These are phyloP conservation scores for Drosophila macrospina DNA, from an alignment of 2,888 invertebrate genomes.

Conservation along the genomic window DNA sequence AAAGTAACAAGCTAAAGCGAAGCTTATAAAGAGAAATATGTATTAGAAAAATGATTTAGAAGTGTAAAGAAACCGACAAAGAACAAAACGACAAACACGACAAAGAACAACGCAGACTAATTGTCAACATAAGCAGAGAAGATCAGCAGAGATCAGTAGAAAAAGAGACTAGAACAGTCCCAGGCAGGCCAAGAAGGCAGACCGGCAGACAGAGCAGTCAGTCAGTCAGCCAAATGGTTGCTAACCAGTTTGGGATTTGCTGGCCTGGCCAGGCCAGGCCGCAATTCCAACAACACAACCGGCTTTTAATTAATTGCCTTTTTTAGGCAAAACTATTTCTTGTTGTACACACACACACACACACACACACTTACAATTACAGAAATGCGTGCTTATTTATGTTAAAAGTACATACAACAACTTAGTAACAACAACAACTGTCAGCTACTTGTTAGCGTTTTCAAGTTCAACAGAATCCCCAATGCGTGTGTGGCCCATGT, in stretches of 20 bases:
- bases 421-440: slow-evolving; percentile 31
- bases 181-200: slow-evolving; percentile 22
- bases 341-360: slow-evolving; percentile 44
- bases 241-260: slow-evolving; percentile 67
- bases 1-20: slow-evolving; percentile 48
- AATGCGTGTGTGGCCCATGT: slow-evolving; percentile 66
- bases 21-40: slow-evolving; percentile 48
- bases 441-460: slow-evolving; percentile 49
- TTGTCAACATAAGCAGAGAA: slow-evolving; percentile 57
- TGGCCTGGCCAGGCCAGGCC: slow-evolving; percentile 22
- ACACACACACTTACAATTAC: slow-evolving; percentile 4
- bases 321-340: slow-evolving; percentile 82
- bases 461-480: slow-evolving; percentile 76
- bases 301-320: slow-evolving; percentile 83
- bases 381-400: slow-evolving; percentile 50
- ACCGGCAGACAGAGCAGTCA: slow-evolving; percentile 32
- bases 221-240: slow-evolving; percentile 39
- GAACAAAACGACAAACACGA: slow-evolving; percentile 26
- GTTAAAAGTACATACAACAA: slow-evolving; percentile 44
- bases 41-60: slow-evolving; percentile 59
- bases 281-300: slow-evolving; percentile 56
- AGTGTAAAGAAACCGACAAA: slow-evolving; percentile 45
- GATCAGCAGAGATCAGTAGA: slow-evolving; percentile 39
- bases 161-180: slow-evolving; percentile 47
- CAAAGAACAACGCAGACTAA: slow-evolving; percentile 47